Evolutionary conservation across 2,113 vertebrate species (phyloP).

Genomic region (Nerophis lumbriciformis): DNA sequence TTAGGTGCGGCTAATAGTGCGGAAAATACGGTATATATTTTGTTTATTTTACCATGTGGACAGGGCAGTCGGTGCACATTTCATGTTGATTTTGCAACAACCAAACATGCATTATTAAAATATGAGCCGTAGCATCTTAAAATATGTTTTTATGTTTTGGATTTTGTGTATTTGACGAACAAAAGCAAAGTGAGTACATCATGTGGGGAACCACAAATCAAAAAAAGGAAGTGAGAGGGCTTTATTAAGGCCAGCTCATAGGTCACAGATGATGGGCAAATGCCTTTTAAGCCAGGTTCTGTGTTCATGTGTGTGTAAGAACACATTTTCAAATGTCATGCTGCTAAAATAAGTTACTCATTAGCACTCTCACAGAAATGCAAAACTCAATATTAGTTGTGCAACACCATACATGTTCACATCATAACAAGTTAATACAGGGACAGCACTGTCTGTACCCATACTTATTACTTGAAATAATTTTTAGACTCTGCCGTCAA

Average conservation of each 20-base stretch:
- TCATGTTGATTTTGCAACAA: no score
- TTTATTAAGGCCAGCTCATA: slow-evolving; percentile 24
- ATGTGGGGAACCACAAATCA: slow-evolving; percentile 20
- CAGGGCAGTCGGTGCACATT: no score
- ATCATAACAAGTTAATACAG: no score
- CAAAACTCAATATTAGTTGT: background rate
- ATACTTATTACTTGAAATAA: no score
- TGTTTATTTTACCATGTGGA: no score
- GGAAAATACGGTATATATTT: no score
- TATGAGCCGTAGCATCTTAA: no score
- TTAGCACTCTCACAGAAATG: background rate
- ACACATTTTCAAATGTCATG: slow-evolving; percentile 20
- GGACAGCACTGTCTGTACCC: no score
- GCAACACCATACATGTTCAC: background rate
- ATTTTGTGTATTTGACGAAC: background rate
- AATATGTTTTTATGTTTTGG: background rate
- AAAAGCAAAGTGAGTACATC: slow-evolving; percentile 2
- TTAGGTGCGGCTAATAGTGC: no score
- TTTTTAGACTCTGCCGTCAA: no score
- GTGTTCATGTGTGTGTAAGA: background rate
- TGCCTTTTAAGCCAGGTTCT: background rate
- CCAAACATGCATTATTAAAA: no score
- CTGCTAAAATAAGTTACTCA: slow-evolving; percentile 8
- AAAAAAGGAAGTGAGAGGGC: slow-evolving; percentile 48
- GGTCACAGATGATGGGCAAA: slow-evolving; percentile 26